phyloP scores from a whole-genome alignment of 2,797 vertebrate genomes.

The Periophthalmus magnuspinnatus region DNA sequence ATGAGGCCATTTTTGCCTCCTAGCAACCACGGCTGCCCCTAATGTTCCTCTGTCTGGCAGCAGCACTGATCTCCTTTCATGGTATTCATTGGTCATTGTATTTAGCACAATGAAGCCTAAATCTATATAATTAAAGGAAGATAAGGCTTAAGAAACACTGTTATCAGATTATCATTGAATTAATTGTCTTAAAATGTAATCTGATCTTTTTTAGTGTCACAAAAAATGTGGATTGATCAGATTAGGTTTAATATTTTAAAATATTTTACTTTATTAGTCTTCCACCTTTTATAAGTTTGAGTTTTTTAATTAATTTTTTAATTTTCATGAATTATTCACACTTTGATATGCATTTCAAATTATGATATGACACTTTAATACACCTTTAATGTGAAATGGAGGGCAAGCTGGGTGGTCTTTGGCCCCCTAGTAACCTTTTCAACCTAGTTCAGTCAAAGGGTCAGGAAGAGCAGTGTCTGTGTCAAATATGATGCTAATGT shows the following conservation, averaged over 20 bases:
- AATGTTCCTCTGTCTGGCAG: constrained; percentile 56
- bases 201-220: constrained; percentile 21
- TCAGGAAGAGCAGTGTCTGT: constrained; percentile 46
- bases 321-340: not conserved
- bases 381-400: not conserved
- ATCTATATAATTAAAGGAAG: constrained; percentile 73
- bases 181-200: constrained; percentile 50
- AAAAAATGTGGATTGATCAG: constrained; percentile 3
- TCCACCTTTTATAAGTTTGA: not conserved
- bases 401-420: constrained; percentile 67
- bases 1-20: constrained; percentile 74
- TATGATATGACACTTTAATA: constrained; percentile 3
- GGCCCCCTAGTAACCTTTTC: constrained; percentile 56
- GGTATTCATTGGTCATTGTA: constrained; percentile 66
- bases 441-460: constrained; percentile 25
- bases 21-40: constrained; percentile 71
- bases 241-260: not conserved
- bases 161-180: constrained; percentile 60
- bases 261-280: not conserved
- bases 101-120: constrained; percentile 65
- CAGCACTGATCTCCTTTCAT: constrained; percentile 63
- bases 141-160: constrained; percentile 60
- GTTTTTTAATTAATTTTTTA: not conserved
- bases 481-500: constrained; percentile 31
- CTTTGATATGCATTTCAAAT: not conserved